Percentiles rank a stretch among this genome's conserved stretches.
Evolutionary conservation across 2,888 invertebrate genomes (phyloP).

Genomic region (Atrina japonica): DNA sequence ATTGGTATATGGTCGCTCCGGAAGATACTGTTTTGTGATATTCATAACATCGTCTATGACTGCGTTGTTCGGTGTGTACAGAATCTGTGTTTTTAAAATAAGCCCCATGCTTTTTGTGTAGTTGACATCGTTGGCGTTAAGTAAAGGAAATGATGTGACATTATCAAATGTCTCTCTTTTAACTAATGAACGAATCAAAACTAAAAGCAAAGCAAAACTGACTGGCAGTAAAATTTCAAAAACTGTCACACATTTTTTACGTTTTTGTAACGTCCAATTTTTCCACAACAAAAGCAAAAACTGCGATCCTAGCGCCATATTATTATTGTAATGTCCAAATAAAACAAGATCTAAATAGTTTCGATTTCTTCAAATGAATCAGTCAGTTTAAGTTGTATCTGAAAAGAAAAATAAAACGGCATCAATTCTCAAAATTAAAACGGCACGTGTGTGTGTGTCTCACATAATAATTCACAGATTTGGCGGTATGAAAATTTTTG

Average conservation of each 20-base stretch:
- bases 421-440: no score
- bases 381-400: no score
- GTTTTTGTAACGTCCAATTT: slow-evolving; percentile 66
- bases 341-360: no score
- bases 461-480: no score
- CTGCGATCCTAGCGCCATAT: no score
- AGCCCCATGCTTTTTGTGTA: no score
- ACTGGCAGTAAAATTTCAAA: slow-evolving; percentile 69
- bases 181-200: slow-evolving; percentile 52
- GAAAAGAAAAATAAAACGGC: no score
- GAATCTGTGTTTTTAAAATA: neutral
- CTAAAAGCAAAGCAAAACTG: slow-evolving; percentile 60
- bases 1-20: neutral
- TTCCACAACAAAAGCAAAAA: slow-evolving; percentile 69
- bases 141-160: slow-evolving; percentile 27
- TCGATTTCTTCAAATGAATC: no score
- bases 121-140: neutral
- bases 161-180: slow-evolving; percentile 8
- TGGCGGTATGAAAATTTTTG: no score
- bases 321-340: no score
- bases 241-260: slow-evolving; percentile 64
- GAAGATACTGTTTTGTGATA: neutral
- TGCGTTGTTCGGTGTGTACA: slow-evolving; percentile 24
- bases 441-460: no score
- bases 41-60: slow-evolving; percentile 10